These are phyloP conservation scores for Illadopsis cleaveri DNA, from an alignment of 2,113 vertebrate genomes.

Conservation along the genomic window DNA sequence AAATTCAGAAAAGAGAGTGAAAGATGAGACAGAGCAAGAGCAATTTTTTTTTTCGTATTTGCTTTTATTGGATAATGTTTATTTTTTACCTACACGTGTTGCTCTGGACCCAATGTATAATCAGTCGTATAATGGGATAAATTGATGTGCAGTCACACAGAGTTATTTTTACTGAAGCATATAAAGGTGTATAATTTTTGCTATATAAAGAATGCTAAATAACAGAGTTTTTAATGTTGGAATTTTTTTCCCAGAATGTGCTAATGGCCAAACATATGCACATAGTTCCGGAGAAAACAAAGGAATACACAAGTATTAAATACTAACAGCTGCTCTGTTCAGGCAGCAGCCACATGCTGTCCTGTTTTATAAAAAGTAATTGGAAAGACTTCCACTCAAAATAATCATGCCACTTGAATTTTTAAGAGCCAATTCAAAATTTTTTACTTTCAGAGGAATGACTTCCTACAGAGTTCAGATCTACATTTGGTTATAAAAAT, in stretches of 20 bases:
- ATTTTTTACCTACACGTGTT: not conserved
- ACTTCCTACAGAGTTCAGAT: not conserved
- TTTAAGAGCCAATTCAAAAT: not conserved
- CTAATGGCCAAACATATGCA: constrained; percentile 43
- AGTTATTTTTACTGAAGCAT: constrained; percentile 10
- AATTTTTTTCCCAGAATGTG: not conserved
- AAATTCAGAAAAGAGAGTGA: not conserved
- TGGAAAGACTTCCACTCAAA: constrained; percentile 13
- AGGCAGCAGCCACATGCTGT: constrained; percentile 25
- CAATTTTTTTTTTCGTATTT: not conserved
- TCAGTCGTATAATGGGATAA: not conserved
- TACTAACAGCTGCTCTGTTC: constrained; percentile 32
- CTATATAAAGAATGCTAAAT: constrained; percentile 25
- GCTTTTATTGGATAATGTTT: not conserved
- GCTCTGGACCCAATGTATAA: not conserved
- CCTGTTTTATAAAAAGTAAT: constrained; percentile 21
- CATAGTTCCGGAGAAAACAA: constrained; percentile 45
- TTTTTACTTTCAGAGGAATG: not conserved
- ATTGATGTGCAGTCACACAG: not conserved
- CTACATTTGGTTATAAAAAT: not conserved
- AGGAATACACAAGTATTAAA: constrained; percentile 17
- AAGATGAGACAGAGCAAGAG: not conserved
- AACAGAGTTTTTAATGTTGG: not conserved
- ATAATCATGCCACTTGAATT: not conserved
- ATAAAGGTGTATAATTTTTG: constrained; percentile 15